phyloP scores from a whole-genome alignment of 1,140 invertebrate species.

The Pseudomyrmex concolor region DNA sequence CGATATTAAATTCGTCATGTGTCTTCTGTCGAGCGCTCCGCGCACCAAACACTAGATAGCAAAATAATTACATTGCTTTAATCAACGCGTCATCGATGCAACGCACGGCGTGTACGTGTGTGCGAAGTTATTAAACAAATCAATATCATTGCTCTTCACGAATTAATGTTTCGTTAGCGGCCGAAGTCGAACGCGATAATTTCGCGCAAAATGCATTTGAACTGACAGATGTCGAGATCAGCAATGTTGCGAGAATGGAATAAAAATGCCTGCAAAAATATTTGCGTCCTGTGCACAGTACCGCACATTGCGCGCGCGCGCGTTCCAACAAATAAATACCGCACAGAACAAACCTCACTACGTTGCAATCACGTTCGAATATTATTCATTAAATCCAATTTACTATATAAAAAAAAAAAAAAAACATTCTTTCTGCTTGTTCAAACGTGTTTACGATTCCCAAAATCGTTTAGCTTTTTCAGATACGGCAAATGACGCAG shows the following conservation, averaged over 20 bases:
- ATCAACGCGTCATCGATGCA: conserved; percentile 46
- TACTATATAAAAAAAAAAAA: too few species aligned
- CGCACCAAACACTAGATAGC: conserved; percentile 49
- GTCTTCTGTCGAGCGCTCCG: conserved; percentile 33
- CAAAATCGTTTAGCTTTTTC: not conserved
- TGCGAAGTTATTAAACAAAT: conserved; percentile 54
- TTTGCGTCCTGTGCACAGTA: not conserved
- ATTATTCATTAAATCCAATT: not conserved
- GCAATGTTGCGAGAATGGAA: not conserved
- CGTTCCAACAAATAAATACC: conserved; percentile 2
- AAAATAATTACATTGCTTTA: conserved; percentile 57
- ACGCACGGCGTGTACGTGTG: not conserved
- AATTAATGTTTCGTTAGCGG: conserved; percentile 54
- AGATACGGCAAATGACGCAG: too few species aligned
- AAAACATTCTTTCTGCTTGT: not conserved
- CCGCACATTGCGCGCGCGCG: too few species aligned
- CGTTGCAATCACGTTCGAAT: too few species aligned
- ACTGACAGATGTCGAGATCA: conserved; percentile 43
- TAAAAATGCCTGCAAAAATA: conserved; percentile 33
- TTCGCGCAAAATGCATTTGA: conserved; percentile 16
- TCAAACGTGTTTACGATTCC: not conserved
- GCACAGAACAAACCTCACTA: not conserved
- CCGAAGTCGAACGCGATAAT: conserved; percentile 48
- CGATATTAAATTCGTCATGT: conserved; percentile 52
- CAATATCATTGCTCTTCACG: conserved; percentile 31